Base-by-base conservation (phyloP, 2,797 vertebrate species). In the Pangasius djambal region DNA sequence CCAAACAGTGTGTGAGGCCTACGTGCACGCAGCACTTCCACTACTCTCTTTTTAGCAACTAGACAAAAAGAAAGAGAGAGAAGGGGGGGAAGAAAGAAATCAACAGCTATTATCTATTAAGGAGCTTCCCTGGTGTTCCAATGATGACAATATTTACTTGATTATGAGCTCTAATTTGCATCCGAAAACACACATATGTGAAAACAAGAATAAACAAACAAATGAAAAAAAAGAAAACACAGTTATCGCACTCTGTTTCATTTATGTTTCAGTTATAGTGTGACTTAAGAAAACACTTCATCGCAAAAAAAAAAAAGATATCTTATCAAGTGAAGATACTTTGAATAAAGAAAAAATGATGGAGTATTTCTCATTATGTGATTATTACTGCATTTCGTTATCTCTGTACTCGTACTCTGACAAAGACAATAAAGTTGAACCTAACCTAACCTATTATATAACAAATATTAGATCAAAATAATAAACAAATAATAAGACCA, bases 71-170 rank as follows among this genome's bases (percentile, higher is more conserved):
- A 59, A 18, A 83, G 83, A 90, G 44, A 63, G 72, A 87, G 52
- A 63, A 75, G 61, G 48, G 77, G 25, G 50, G 37, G 52, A 77
- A 67, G 92, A 31, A 50, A 89, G 67, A 94, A 94, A 95, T 96
- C 94, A 95, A 94, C 89, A 94, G 89, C 92, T 92, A 92, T 93
- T 93, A 92, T 94, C 90, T 95, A 91, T 96, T 94, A 95, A 95
- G 90, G 95, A 94, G 91, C 92, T 83, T 93, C 93, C 93, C 95
- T 92, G 94, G 94, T 94, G 93, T 94, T 95, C 92, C 88, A 84
- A 92, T 91, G 94, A 92, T 89, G 92, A 94, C 97, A 96, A 97
- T 97, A 97, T 97, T 97, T 97, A 94, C 90, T 93, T 92, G 88
- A 91, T 92, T 95, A 94, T 94, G 93, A 87, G 83, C 91, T 88